A percentile compares a stretch with the other conserved stretches of the same genome.
Evolutionary conservation across 2,113 vertebrate species (phyloP).

Genomic region (Pionites leucogaster): DNA sequence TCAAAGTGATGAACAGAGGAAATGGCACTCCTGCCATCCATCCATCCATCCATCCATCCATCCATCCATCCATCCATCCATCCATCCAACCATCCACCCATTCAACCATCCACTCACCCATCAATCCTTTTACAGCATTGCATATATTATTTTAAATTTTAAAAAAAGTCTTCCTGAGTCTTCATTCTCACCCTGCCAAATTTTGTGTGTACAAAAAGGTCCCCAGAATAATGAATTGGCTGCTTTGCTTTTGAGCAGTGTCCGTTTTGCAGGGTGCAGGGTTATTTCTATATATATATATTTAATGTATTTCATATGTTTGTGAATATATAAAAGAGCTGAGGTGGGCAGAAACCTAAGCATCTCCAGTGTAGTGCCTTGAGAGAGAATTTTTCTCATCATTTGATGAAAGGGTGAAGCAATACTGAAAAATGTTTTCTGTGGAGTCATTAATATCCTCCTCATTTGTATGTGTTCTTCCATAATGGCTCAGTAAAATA

Average conservation of each 20-base stretch:
- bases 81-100: not conserved
- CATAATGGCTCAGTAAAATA: not conserved
- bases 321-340: not conserved
- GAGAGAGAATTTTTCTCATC: not conserved
- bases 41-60: not conserved
- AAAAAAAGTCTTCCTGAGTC: not conserved
- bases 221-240: accelerated
- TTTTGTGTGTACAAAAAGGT: accelerated
- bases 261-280: accelerated
- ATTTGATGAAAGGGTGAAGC: not conserved
- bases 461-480: not conserved
- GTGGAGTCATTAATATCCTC: not conserved
- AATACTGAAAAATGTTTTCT: not conserved
- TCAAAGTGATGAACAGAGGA: not conserved
- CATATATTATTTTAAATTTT: not conserved
- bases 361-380: not conserved
- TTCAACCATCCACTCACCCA: not conserved
- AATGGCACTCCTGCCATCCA: too few relatives aligned
- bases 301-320: not conserved
- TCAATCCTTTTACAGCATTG: not conserved
- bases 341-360: not conserved
- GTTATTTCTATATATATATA: not conserved
- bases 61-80: not conserved
- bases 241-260: not conserved
- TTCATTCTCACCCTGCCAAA: not conserved